Conservation (phyloP, 2,888 invertebrate species). For the Ectemnius lituratus region DNA sequence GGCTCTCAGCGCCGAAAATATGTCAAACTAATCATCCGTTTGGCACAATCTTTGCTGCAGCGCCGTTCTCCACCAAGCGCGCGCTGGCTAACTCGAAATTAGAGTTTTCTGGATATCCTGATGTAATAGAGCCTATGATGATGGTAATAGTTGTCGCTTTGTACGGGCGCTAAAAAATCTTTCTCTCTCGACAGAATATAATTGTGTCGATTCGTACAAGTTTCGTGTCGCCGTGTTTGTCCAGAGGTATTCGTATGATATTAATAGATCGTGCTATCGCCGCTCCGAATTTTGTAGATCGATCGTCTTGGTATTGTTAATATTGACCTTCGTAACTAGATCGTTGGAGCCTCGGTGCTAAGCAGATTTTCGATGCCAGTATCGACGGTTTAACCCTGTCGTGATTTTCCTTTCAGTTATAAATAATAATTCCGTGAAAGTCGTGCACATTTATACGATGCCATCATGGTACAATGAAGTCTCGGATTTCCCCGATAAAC, state of each 20-base stretch:
- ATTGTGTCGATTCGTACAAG: constrained; percentile 31
- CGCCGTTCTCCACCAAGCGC: neutral
- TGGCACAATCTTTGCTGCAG: neutral
- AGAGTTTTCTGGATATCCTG: too few relatives aligned
- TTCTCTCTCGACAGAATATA: constrained; percentile 29
- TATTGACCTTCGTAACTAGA: constrained; percentile 37
- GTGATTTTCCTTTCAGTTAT: constrained; percentile 73
- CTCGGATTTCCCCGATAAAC: too few relatives aligned
- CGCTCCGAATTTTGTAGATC: constrained; percentile 17
- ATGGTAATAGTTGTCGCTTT: too few relatives aligned
- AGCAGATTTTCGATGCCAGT: constrained; percentile 73
- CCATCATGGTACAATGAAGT: too few relatives aligned
- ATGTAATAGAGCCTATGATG: too few relatives aligned
- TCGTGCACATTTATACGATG: constrained; percentile 11
- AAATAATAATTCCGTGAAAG: constrained; percentile 67
- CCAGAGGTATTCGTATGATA: constrained; percentile 36
- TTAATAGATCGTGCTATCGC: constrained; percentile 37
- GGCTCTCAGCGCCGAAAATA: neutral
- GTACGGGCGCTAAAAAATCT: neutral
- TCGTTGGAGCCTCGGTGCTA: constrained; percentile 60
- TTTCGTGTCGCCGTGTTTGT: constrained; percentile 38
- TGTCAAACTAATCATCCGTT: neutral
- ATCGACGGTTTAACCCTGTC: constrained; percentile 72
- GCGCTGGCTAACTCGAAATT: constrained; percentile 2
- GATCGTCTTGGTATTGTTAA: neutral